phyloP scores from a whole-genome alignment of 2,797 vertebrate species.

The Brachymystax lenok region DNA sequence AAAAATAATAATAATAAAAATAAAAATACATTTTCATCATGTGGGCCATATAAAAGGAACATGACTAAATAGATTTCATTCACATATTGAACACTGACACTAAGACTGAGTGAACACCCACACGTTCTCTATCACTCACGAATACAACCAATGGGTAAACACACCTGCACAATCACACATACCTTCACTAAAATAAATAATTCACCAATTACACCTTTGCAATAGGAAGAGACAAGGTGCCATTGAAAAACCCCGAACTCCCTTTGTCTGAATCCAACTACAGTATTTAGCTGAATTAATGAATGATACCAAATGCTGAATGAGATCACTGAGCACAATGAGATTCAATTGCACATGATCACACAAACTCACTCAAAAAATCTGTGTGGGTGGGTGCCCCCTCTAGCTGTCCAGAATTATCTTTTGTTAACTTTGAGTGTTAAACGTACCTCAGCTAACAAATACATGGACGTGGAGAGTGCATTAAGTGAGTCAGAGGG shows the following conservation, averaged over 20 bases:
- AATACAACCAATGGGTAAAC: neutral
- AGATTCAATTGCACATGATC: neutral
- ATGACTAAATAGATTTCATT: neutral
- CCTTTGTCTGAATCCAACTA: neutral
- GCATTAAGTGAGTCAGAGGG: neutral
- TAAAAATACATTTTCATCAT: neutral
- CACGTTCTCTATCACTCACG: neutral
- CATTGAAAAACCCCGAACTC: neutral
- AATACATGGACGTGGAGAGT: neutral
- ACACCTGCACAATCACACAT: neutral
- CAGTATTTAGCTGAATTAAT: neutral
- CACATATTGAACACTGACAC: conserved; percentile 6
- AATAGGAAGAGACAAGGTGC: neutral
- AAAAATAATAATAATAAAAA: too few species aligned
- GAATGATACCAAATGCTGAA: too few species aligned
- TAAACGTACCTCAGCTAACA: neutral
- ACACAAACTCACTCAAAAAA: neutral
- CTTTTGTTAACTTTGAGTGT: neutral
- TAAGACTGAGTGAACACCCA: conserved; percentile 1
- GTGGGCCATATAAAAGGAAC: neutral
- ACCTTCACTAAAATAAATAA: neutral
- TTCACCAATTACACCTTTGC: neutral
- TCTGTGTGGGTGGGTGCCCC: neutral
- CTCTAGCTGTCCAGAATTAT: neutral
- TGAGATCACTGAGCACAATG: neutral